Evolutionary conservation across 2,888 invertebrate genomes (phyloP).

Genomic region (Tanypteryx hageni): DNA sequence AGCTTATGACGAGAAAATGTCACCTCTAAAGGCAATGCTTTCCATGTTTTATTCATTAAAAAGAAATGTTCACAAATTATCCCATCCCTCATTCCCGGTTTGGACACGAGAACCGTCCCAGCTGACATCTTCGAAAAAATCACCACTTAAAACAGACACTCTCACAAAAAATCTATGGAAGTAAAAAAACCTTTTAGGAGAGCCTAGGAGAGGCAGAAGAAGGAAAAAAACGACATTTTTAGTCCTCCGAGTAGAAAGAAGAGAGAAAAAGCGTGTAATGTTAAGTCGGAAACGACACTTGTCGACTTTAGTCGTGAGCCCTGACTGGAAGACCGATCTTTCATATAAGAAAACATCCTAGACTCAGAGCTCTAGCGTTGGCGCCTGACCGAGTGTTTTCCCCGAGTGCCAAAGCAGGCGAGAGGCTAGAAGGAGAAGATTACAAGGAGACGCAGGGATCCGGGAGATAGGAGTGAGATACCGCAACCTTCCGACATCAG

Average conservation of each 20-base stretch:
- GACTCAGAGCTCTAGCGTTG: neutral
- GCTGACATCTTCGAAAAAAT: constrained; percentile 17
- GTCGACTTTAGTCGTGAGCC: neutral
- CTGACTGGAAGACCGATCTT: no score
- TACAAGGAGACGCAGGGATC: no score
- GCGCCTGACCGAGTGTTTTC: neutral
- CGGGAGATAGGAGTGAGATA: no score
- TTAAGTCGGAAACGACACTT: neutral
- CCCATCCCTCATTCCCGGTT: neutral
- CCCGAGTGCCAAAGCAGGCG: neutral
- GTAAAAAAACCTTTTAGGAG: neutral
- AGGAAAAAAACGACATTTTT: neutral
- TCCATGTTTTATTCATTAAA: constrained; percentile 16
- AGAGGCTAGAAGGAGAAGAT: no score
- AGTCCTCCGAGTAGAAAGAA: neutral
- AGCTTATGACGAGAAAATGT: neutral
- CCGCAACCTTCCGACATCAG: no score
- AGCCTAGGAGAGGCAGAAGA: neutral
- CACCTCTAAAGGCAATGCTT: neutral
- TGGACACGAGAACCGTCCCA: neutral
- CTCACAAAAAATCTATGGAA: neutral
- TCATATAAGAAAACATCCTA: no score
- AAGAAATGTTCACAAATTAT: neutral
- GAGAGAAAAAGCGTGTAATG: neutral
- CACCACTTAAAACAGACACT: constrained; percentile 11